Conservation (phyloP, 2,113 vertebrate species). For the Atlantisia rogersi region DNA sequence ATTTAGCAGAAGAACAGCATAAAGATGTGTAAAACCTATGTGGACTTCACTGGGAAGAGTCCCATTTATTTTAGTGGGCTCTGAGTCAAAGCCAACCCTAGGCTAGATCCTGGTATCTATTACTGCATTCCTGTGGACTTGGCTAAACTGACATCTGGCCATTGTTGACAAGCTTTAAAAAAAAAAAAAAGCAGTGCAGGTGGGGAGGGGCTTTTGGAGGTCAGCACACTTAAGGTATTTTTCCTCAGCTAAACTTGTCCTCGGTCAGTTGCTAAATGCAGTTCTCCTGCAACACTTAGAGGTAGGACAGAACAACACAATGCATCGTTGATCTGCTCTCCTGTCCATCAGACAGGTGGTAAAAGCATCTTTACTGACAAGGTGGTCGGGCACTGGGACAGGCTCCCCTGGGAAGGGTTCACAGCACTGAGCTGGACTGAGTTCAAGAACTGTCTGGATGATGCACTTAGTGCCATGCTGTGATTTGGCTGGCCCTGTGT, state of each 20-base stretch:
- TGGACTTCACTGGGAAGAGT: not conserved
- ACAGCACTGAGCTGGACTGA: no score
- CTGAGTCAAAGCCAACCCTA: not conserved
- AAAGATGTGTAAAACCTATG: not conserved
- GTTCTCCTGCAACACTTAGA: not conserved
- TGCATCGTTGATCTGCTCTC: not conserved
- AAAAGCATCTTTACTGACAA: not conserved
- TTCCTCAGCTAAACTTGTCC: not conserved
- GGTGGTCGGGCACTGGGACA: no score
- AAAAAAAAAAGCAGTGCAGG: not conserved
- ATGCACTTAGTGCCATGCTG: no score
- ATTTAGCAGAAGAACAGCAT: not conserved
- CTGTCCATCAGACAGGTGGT: not conserved
- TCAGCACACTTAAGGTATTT: not conserved
- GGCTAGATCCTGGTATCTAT: conserved; percentile 19
- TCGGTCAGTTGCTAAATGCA: not conserved
- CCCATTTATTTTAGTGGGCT: not conserved
- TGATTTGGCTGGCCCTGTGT: no score
- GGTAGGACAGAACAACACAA: not conserved
- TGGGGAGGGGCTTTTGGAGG: conserved; percentile 10
- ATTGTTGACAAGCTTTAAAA: not conserved
- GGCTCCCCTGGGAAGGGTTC: no score
- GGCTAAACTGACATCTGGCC: conserved; percentile 37
- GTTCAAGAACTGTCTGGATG: no score
- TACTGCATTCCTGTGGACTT: conserved; percentile 47